Conservation (phyloP, 2,113 vertebrate species). For the Petroica traversi region DNA sequence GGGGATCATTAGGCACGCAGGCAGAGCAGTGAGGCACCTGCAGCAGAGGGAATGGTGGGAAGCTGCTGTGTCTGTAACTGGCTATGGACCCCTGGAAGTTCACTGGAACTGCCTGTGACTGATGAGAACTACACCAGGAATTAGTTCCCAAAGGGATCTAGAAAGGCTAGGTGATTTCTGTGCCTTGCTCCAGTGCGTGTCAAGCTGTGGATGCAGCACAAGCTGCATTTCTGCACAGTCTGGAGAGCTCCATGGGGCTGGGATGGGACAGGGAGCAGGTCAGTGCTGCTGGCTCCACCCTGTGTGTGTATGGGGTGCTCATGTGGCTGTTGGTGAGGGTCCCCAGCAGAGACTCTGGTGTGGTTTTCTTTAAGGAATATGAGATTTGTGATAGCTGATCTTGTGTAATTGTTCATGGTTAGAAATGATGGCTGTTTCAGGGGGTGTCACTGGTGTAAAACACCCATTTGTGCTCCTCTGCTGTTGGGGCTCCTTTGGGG, state of each 20-base stretch:
- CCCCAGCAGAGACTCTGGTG: background rate
- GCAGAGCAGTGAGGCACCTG: background rate
- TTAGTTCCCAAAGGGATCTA: background rate
- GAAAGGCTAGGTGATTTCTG: background rate
- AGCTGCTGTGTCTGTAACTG: background rate
- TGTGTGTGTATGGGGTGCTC: fast-evolving
- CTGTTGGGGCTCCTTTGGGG: background rate
- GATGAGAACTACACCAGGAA: background rate
- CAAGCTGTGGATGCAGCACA: background rate
- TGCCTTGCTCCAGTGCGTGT: background rate
- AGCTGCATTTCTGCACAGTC: background rate
- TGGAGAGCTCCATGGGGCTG: fast-evolving
- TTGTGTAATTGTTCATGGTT: background rate
- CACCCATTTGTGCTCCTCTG: background rate
- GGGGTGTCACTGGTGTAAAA: background rate
- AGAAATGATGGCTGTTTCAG: background rate
- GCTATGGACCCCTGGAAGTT: background rate
- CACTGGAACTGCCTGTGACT: background rate
- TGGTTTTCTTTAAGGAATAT: background rate
- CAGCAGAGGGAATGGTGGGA: background rate
- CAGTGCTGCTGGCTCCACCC: background rate
- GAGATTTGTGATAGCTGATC: background rate
- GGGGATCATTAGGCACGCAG: background rate
- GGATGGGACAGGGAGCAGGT: background rate
- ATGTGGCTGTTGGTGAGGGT: background rate